A percentile compares a stretch with the other conserved stretches of the same genome.
Evolutionary conservation across 2,113 vertebrate genomes (phyloP).

Genomic region (Ploceus nigricollis): DNA sequence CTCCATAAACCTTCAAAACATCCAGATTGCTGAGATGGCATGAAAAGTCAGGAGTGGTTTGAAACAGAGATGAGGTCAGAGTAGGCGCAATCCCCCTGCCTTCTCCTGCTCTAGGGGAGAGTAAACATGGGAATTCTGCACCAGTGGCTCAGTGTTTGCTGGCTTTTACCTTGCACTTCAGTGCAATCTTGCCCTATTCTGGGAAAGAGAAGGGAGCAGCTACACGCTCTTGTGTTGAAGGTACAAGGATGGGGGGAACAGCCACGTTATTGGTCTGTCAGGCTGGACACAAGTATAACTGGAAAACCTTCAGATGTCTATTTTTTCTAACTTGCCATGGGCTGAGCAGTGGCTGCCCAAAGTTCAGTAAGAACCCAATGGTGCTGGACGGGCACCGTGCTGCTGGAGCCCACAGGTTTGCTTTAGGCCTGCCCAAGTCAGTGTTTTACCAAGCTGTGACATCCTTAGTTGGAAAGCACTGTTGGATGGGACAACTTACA

Average conservation of each 20-base stretch:
- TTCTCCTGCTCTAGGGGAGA: background rate
- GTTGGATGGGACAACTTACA: background rate
- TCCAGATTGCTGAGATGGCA: background rate
- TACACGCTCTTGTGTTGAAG: background rate
- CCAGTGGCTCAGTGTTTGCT: background rate
- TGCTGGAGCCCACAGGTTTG: background rate
- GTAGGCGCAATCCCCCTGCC: accelerated
- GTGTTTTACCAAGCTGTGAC: accelerated
- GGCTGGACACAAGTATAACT: accelerated
- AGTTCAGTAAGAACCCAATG: accelerated
- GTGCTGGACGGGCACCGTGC: accelerated
- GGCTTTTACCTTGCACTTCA: background rate
- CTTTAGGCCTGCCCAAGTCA: accelerated
- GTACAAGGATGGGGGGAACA: background rate
- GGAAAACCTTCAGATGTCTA: background rate
- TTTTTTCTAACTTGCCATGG: background rate
- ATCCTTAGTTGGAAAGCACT: background rate
- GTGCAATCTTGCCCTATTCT: background rate
- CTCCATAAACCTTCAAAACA: background rate
- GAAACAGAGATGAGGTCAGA: background rate
- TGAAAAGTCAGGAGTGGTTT: background rate
- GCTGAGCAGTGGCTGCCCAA: background rate
- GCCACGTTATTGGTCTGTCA: accelerated
- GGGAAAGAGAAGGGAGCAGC: background rate
- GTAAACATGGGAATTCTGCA: background rate